A percentile compares a stretch with the other conserved stretches of the same genome.
Evolutionary conservation across 2,888 invertebrate species (phyloP).

Genomic region (Autographa gamma): DNA sequence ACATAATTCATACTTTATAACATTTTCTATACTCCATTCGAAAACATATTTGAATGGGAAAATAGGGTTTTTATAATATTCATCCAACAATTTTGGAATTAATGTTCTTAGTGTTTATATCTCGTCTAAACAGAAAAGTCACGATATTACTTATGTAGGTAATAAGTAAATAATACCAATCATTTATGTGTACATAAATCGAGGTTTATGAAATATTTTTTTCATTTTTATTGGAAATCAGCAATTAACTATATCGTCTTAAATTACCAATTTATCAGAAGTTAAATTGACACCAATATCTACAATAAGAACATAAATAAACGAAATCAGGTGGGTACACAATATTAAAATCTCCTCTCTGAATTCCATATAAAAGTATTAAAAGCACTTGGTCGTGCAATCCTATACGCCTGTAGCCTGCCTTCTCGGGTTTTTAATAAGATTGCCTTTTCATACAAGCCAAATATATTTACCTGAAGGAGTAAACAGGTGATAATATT

Average conservation of each 20-base stretch:
- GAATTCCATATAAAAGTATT: constrained; percentile 34
- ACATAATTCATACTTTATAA: neutral
- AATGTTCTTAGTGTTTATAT: too few species aligned
- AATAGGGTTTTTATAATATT: too few species aligned
- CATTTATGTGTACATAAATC: too few species aligned
- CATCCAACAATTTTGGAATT: too few species aligned
- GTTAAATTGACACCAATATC: neutral
- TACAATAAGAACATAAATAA: constrained; percentile 3
- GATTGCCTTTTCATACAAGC: constrained; percentile 16
- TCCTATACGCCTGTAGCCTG: constrained; percentile 48
- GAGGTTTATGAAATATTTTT: too few species aligned
- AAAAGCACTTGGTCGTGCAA: constrained; percentile 35
- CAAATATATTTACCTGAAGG: constrained; percentile 17
- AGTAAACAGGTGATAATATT: neutral
- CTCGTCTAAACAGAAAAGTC: too few species aligned
- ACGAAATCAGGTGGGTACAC: constrained; percentile 13
- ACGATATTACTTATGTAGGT: too few species aligned
- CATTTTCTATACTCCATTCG: too few species aligned
- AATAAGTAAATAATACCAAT: too few species aligned
- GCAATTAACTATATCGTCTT: neutral
- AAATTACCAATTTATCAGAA: neutral
- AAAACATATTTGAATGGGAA: too few species aligned
- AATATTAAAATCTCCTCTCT: constrained; percentile 35
- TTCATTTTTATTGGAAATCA: neutral
- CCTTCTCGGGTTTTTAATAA: constrained; percentile 48